Conservation (phyloP, 2,888 invertebrate species). For the Hylaea fasciaria region DNA sequence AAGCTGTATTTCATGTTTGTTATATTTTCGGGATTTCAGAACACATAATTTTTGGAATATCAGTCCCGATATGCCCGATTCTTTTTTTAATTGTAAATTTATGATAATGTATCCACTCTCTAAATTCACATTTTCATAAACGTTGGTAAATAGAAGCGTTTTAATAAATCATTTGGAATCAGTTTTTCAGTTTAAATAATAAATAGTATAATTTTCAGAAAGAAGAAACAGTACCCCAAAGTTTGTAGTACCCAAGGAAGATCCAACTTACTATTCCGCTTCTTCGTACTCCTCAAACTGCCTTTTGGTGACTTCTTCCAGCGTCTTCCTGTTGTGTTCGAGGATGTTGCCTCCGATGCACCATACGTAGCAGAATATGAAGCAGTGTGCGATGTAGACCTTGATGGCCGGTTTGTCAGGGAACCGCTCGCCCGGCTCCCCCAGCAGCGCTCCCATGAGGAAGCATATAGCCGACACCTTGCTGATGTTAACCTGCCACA, state of each 20-base stretch:
- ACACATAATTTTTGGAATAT: too few species aligned
- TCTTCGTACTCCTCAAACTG: conserved; percentile 89
- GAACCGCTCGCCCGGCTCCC: conserved; percentile 86
- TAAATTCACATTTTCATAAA: too few species aligned
- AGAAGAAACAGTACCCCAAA: too few species aligned
- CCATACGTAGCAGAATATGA: conserved; percentile 94
- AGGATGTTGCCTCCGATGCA: conserved; percentile 93
- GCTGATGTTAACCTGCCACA: conserved; percentile 89
- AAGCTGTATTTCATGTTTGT: too few species aligned
- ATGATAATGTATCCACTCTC: too few species aligned
- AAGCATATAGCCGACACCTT: conserved; percentile 91
- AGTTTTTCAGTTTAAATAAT: too few species aligned
- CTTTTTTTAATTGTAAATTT: too few species aligned
- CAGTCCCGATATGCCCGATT: too few species aligned
- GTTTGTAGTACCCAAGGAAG: too few species aligned
- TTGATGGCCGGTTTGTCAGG: conserved; percentile 86
- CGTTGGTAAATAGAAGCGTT: not conserved
- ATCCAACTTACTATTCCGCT: conserved; percentile 79
- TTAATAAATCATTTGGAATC: too few species aligned
- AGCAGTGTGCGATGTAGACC: conserved; percentile 89
- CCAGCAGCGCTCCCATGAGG: conserved; percentile 88
- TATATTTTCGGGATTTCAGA: too few species aligned
- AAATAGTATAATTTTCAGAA: too few species aligned
- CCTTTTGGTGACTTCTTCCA: conserved; percentile 88
- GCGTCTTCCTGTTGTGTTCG: conserved; percentile 87